Evolutionary conservation across 2,113 vertebrate species (phyloP).

Genomic region (Asarcornis scutulata): DNA sequence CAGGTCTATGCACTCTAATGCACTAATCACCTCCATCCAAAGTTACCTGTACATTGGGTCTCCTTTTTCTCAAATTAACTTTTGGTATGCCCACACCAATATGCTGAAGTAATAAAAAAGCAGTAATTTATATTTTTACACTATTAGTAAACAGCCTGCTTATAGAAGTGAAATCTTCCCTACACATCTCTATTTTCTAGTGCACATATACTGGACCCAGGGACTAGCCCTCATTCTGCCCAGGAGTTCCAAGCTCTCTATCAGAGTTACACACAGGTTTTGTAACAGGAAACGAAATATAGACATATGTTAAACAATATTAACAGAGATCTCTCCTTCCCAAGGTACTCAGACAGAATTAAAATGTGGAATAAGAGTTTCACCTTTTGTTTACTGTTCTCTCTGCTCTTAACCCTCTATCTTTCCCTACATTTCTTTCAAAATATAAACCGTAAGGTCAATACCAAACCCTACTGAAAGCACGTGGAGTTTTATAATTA

Average conservation of each 20-base stretch:
- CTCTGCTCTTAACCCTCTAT: background rate
- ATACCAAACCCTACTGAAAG: background rate
- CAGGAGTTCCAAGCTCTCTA: background rate
- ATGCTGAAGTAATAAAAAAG: slow-evolving; percentile 82
- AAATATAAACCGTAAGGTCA: background rate
- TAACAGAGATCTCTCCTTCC: background rate
- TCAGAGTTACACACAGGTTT: background rate
- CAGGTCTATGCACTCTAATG: slow-evolving; percentile 66
- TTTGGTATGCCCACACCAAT: slow-evolving; percentile 85
- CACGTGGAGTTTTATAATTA: background rate
- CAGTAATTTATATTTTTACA: slow-evolving; percentile 55
- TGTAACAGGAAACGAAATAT: background rate
- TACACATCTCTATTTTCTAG: background rate
- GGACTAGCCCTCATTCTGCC: background rate
- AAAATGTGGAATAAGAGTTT: background rate
- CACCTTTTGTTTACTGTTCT: background rate
- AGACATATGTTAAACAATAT: background rate
- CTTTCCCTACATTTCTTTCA: background rate
- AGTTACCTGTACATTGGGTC: slow-evolving; percentile 83
- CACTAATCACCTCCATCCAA: slow-evolving; percentile 60
- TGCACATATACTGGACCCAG: background rate
- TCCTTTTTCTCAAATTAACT: slow-evolving; percentile 83
- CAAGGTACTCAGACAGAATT: background rate
- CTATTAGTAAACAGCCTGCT: background rate
- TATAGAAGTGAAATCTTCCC: background rate